phyloP scores from a whole-genome alignment of 2,888 invertebrate species.

The Agapetus fuscipes region DNA sequence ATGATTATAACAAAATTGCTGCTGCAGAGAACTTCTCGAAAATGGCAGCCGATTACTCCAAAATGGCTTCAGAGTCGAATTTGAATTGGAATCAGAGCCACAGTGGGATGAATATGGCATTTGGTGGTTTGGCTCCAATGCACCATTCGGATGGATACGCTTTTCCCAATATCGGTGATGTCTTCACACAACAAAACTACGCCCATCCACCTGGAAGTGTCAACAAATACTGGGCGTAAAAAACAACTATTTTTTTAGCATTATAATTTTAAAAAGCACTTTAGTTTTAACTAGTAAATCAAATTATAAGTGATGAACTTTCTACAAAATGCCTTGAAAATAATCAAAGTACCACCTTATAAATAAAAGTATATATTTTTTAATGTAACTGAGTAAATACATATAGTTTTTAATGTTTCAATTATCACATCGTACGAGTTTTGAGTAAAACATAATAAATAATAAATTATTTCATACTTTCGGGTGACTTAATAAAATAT shows the following conservation, averaged over 20 bases:
- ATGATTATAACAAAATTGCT: constrained; percentile 30
- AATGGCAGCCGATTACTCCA: constrained; percentile 44
- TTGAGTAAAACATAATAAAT: too few relatives aligned
- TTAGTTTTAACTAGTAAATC: too few relatives aligned
- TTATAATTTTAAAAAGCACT: too few relatives aligned
- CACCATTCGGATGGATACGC: constrained; percentile 44
- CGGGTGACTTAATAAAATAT: neutral
- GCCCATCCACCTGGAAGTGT: constrained; percentile 37
- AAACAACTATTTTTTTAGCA: too few relatives aligned
- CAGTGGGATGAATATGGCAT: constrained; percentile 41
- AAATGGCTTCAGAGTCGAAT: constrained; percentile 37
- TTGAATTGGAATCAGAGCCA: constrained; percentile 47
- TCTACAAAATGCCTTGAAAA: too few relatives aligned
- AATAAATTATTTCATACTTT: neutral
- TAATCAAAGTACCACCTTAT: too few relatives aligned
- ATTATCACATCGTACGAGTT: too few relatives aligned
- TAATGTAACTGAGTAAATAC: too few relatives aligned
- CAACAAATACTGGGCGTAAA: constrained; percentile 43
- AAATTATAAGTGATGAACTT: too few relatives aligned
- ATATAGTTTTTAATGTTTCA: too few relatives aligned
- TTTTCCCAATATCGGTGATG: constrained; percentile 39
- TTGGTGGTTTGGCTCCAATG: constrained; percentile 39
- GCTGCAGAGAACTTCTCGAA: constrained; percentile 42
- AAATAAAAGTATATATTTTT: too few relatives aligned
- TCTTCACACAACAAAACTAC: constrained; percentile 39